Evolutionary conservation across 2,113 vertebrate species (phyloP), one percentile per base, ranked within the genome.

Genomic region (Clupea harengus): DNA sequence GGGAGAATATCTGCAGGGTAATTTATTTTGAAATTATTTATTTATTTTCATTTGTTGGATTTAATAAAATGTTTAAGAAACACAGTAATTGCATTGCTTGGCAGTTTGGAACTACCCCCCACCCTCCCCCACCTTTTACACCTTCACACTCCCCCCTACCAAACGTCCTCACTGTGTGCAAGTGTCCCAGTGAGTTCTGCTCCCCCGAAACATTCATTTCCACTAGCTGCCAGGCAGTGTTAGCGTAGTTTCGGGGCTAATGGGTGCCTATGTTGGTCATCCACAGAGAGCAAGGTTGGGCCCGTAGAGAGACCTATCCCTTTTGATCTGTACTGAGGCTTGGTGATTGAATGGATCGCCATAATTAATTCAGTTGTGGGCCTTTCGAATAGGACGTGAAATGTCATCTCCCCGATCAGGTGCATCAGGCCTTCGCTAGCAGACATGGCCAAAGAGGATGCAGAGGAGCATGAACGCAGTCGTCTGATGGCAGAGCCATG

Each of bases 1-100:
- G 89, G 86, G 83, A 89, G 87, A 90, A 89, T 93, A 87, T 39
- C 86, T 28, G 90, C 87, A 89, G 87, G 91, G 83, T 88, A 87
- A 39, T 39, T 39, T 39, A 39, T 39, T 39, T 39, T 39, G 39
- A 39, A 39, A 39, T 39, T 39, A 39, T 87, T 9, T 91, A 87
- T 78, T 83, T 83, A 39, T 86, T 90, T 89, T 78, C 22, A 86
- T 82, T 91, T 89, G 90, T 90, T 85, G 91, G 92, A 28, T 28
- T 67, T 67, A 67, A 28, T 67, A 28, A 28, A 13, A 11, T 39
- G 0, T 78, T 32, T 39, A 78, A 78, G 28, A 78, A 78, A 78
- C 28, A 87, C 4, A 20, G 25, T 88, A 60, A 88, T 89, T 89
- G 89, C 86, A 89, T 75, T 90, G 83, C 84, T 93, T 93, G 91